These are phyloP conservation scores for Drosophila prolongata DNA, from an alignment of 2,888 invertebrate species.

Conservation along the genomic window DNA sequence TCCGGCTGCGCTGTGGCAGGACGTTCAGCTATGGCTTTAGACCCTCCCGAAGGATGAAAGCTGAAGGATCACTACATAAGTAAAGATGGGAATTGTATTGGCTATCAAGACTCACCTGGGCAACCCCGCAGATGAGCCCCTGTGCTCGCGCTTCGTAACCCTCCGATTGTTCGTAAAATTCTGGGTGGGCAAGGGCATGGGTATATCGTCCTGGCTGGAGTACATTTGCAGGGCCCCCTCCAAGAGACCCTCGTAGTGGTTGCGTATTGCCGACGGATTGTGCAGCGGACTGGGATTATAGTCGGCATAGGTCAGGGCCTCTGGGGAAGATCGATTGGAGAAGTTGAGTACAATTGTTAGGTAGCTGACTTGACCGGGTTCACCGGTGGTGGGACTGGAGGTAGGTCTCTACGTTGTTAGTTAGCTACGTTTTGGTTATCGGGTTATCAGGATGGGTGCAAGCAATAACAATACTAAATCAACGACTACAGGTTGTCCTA, in stretches of 20 bases:
- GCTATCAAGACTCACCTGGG: slow-evolving; percentile 67
- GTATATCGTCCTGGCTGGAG: slow-evolving; percentile 82
- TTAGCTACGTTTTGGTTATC: slow-evolving; percentile 48
- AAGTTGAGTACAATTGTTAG: slow-evolving; percentile 48
- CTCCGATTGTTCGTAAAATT: slow-evolving; percentile 80
- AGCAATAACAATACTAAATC: slow-evolving; percentile 47
- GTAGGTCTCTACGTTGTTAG: slow-evolving; percentile 34
- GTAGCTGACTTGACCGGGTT: slow-evolving; percentile 20
- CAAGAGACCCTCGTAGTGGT: slow-evolving; percentile 83
- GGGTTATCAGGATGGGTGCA: slow-evolving; percentile 30
- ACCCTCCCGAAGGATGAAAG: slow-evolving; percentile 62
- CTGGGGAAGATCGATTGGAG: slow-evolving; percentile 74
- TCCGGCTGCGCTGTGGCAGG: slow-evolving; percentile 84
- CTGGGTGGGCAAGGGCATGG: slow-evolving; percentile 81
- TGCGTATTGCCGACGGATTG: slow-evolving; percentile 83
- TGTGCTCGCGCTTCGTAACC: slow-evolving; percentile 79
- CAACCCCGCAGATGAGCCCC: slow-evolving; percentile 84
- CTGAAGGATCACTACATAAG: slow-evolving; percentile 26
- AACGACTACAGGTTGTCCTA: slow-evolving; percentile 68
- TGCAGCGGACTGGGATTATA: slow-evolving; percentile 81
- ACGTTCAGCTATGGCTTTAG: slow-evolving; percentile 67
- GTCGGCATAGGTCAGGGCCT: slow-evolving; percentile 63
- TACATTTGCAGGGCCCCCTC: slow-evolving; percentile 85
- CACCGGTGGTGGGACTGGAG: background rate
- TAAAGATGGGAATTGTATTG: too few relatives aligned